Evolutionary conservation across 2,113 vertebrate species (phyloP).

Genomic region (Xerus inauris): DNA sequence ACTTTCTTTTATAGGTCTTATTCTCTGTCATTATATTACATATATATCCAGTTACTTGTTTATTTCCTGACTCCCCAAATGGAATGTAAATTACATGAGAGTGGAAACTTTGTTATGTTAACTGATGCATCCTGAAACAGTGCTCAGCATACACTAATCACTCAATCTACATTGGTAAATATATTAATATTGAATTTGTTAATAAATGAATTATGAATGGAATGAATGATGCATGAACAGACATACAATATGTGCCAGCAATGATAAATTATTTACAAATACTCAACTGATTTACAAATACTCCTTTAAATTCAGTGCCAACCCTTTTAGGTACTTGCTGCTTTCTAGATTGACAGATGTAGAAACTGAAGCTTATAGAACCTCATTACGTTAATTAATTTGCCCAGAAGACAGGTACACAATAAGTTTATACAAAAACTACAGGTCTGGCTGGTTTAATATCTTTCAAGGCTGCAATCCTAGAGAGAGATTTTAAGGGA

Average conservation of each 20-base stretch:
- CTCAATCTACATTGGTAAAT: neutral
- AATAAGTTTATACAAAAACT: neutral
- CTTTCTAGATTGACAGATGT: slow-evolving; percentile 11
- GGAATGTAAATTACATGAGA: neutral
- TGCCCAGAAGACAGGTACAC: neutral
- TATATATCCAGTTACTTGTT: neutral
- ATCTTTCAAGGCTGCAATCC: neutral
- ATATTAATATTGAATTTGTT: neutral
- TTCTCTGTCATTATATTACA: neutral
- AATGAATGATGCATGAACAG: neutral
- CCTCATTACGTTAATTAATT: neutral
- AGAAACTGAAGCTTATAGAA: neutral
- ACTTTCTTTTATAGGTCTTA: neutral
- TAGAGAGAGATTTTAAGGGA: neutral
- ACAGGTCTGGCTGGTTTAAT: neutral
- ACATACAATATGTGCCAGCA: neutral
- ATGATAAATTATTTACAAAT: neutral
- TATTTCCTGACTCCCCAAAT: neutral
- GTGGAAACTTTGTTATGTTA: neutral
- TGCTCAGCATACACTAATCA: neutral
- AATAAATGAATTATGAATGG: neutral
- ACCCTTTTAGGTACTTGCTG: neutral
- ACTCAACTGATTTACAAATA: slow-evolving; percentile 23
- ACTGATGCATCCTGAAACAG: neutral
- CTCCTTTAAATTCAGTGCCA: neutral